These are phyloP conservation scores for Gyps fulvus DNA, from an alignment of 2,113 vertebrate species.

Conservation along the genomic window DNA sequence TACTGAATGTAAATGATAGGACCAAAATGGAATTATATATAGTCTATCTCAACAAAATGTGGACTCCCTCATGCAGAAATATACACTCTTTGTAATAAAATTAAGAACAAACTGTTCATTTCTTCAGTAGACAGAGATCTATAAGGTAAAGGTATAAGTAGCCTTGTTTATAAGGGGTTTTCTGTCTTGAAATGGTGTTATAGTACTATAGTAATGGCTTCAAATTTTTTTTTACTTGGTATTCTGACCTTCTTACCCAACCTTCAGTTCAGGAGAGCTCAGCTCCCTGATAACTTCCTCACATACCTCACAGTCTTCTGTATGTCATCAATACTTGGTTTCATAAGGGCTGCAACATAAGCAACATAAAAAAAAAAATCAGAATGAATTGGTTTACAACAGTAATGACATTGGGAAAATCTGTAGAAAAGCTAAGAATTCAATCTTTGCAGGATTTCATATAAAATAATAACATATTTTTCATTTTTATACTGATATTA, in stretches of 20 bases:
- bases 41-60: neutral
- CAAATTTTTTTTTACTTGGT: neutral
- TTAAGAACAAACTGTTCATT: neutral
- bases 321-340: neutral
- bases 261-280: neutral
- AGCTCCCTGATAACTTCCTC: neutral
- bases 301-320: neutral
- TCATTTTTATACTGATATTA: neutral
- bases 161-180: neutral
- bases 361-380: neutral
- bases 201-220: neutral
- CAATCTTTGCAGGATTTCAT: neutral
- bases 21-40: neutral
- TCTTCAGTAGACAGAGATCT: neutral
- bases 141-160: neutral
- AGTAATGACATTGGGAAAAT: neutral
- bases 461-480: neutral
- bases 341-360: neutral
- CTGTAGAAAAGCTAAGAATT: neutral
- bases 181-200: neutral
- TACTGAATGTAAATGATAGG: neutral
- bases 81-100: neutral
- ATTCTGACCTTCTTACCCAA: neutral
- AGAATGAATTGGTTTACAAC: neutral
- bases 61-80: neutral